A percentile compares a stretch with the other conserved stretches of the same genome.
These are phyloP conservation scores for Diglossa brunneiventris DNA, from an alignment of 2,113 vertebrate genomes.

Conservation along the genomic window DNA sequence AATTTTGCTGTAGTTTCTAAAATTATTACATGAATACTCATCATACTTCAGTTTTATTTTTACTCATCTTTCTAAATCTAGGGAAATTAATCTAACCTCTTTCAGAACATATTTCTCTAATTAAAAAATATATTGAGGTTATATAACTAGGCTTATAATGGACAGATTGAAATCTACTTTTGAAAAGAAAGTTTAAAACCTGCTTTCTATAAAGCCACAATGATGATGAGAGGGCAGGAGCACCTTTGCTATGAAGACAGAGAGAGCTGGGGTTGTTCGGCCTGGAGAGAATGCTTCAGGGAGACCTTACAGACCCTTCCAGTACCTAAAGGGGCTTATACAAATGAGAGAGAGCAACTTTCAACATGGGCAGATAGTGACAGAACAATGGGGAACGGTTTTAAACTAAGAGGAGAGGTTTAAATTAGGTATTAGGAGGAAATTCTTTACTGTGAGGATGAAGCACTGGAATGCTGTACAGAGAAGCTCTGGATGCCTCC, in stretches of 20 bases:
- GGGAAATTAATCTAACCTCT: constrained; percentile 22
- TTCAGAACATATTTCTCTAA: constrained; percentile 27
- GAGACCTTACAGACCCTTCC: not conserved
- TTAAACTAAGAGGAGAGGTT: not conserved
- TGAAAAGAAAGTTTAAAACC: not conserved
- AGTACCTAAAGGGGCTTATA: not conserved
- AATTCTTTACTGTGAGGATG: not conserved
- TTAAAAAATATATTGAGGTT: constrained; percentile 10
- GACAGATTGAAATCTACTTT: not conserved
- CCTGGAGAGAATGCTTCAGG: not conserved
- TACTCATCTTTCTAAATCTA: constrained; percentile 27
- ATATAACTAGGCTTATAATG: not conserved
- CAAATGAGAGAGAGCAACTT: not conserved
- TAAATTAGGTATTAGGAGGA: not conserved
- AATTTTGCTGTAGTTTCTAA: constrained; percentile 21
- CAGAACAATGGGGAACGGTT: not conserved
- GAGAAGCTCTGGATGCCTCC: not conserved
- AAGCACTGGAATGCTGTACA: not conserved
- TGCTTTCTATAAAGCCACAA: not conserved
- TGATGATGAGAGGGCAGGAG: not conserved
- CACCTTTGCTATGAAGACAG: not conserved
- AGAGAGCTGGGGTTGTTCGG: not conserved
- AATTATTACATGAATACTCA: constrained; percentile 31
- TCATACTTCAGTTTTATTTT: constrained; percentile 29
- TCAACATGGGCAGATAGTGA: not conserved